Evolutionary conservation across 2,113 vertebrate species (phyloP).

Genomic region (Myiozetetes cayanensis): DNA sequence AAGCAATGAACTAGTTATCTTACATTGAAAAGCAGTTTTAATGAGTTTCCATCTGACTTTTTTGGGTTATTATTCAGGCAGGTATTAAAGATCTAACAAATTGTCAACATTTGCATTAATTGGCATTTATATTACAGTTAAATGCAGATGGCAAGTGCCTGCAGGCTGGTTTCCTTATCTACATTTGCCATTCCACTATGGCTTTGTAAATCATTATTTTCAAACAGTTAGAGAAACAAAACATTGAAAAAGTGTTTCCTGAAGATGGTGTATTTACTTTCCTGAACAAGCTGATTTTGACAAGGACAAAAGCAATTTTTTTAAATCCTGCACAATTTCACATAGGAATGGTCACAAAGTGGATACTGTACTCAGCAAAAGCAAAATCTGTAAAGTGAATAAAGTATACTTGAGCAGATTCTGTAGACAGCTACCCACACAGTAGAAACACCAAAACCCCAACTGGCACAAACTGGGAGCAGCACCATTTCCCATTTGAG

Average conservation of each 20-base stretch:
- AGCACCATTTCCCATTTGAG: background rate
- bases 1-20: background rate
- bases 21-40: background rate
- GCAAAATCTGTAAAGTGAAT: background rate
- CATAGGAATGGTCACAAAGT: background rate
- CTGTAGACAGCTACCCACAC: background rate
- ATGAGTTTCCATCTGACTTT: background rate
- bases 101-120: slow-evolving; percentile 39
- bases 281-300: background rate
- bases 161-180: background rate
- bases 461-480: background rate
- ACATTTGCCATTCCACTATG: background rate
- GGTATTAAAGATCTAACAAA: slow-evolving; percentile 14
- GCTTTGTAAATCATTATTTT: background rate
- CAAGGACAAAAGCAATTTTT: background rate
- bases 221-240: slow-evolving; percentile 6
- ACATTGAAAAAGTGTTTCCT: background rate
- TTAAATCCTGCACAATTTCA: background rate
- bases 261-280: background rate
- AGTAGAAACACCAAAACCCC: background rate
- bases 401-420: background rate
- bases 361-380: background rate
- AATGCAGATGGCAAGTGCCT: background rate
- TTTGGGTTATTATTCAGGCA: slow-evolving; percentile 25
- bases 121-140: slow-evolving; percentile 18